Evolutionary conservation across 2,888 invertebrate species (phyloP).

Genomic region (Erynnis tages): DNA sequence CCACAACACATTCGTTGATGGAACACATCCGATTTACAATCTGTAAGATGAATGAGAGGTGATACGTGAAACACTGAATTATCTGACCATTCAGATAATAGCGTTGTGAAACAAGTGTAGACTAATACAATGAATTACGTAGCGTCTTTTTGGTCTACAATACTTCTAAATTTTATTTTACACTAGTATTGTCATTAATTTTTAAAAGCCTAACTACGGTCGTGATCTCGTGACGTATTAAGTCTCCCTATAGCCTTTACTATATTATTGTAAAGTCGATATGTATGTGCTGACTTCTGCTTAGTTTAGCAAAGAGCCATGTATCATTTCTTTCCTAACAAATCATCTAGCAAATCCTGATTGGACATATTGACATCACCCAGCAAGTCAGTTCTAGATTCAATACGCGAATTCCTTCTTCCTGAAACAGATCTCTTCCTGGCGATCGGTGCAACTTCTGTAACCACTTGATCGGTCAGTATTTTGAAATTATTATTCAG

Average conservation of each 20-base stretch:
- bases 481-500: constrained; percentile 71
- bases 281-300: neutral
- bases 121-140: too few species aligned
- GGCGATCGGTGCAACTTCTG: constrained; percentile 41
- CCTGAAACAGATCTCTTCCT: constrained; percentile 63
- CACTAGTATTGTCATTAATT: neutral
- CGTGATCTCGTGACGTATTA: neutral
- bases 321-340: constrained; percentile 72
- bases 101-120: too few species aligned
- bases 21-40: constrained; percentile 3
- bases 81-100: neutral
- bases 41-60: neutral
- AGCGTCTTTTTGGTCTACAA: too few species aligned
- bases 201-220: neutral
- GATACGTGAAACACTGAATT: neutral
- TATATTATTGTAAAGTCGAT: too few species aligned
- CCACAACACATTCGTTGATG: constrained; percentile 6
- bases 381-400: constrained; percentile 50
- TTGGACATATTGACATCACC: constrained; percentile 67
- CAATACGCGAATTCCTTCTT: constrained; percentile 46
- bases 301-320: constrained; percentile 25
- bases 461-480: constrained; percentile 59
- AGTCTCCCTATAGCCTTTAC: too few species aligned
- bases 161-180: too few species aligned
- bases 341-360: constrained; percentile 67